Evolutionary conservation across 2,797 vertebrate species (phyloP), one percentile per base, ranked within the genome.

Genomic region (Vultur gryphus): DNA sequence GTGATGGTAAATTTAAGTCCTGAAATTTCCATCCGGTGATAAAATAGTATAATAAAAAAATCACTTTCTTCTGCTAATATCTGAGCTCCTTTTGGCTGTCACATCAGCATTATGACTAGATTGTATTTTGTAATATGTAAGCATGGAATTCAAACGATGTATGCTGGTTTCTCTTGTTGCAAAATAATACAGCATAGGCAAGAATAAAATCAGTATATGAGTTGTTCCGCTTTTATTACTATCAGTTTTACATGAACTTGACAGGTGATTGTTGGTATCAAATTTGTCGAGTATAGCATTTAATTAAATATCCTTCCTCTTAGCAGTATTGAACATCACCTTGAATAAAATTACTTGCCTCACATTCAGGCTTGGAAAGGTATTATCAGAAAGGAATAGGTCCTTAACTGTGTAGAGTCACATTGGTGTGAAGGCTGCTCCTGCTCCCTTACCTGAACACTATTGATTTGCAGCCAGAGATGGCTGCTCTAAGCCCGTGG

Each of bases 51-150:
- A 71, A 90, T 94, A 94, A 87, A 94, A 93, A 85, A 88, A 82
- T 65, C 92, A 82, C 93, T 95, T 97, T 93, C 73, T 90, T 94
- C 89, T 82, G 87, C 83, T 95, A 95, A 95, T 96, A 80, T 85
- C 84, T 71, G 82, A 54, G 65, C 80, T 92, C 48, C 82, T 80
- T 87, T 90, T 75, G 93, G 83, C 89, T 95, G 97, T 95, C 93
- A 92, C 88, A 91, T 57, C 84, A 75, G 75, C 23, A 1, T 91
- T 95, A 92, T 16, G 46, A 41, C 37, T 80, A 26, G 95, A 90
- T 80, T 89, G 78, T 85, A 19, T 89, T 95, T 89, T 70, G 89
- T 89, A 85, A 85, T 83, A 81, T 54, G 87, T 87, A 91, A 95
- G 71, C 29, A 16, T 25, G 37, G 91, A 73, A 84, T 90, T 80